Base-by-base conservation (phyloP, 2,113 vertebrate genomes). In the Lepus europaeus region DNA sequence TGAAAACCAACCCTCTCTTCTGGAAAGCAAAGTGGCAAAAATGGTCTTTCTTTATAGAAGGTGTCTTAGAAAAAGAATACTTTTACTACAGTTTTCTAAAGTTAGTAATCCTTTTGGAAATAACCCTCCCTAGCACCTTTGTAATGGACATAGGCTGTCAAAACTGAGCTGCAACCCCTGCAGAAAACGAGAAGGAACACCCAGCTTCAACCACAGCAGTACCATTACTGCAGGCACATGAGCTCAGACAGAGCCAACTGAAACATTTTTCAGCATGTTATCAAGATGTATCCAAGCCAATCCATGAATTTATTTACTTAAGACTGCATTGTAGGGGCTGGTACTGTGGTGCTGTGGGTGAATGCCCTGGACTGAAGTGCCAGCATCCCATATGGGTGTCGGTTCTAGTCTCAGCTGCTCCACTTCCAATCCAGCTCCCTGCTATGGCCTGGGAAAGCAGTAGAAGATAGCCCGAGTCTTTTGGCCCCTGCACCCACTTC, bases 301-400 rank as follows among this genome's bases (percentile, higher is more conserved):
- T 36, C 36, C 9, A 81, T 36, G 12, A 56, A 39, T 53, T 69
- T 78, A 96, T 79, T 87, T 77, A 70, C 45, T 87, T 87, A 90
- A 45, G 45, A 45, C 45, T 45, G 6, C 45, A 45, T 45, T 45
- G 45, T 45, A 45, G 45, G 45, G 45, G 45, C 45, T 45, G 45
- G 45, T 7, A 7, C 45, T 45, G 45, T 45, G 45, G 45, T 45
- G 7, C 45, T 7, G 45, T 5, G 6, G 45, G 45, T 45, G 1
- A 45, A 45, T 45, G 45, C 45, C 45, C 45, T 45, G 45, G 45
- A 45, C 45, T 45, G 45, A 45, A 7, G 45, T 45, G 6, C 45
- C 45, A 45, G 45, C 45, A 45, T 45, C 6, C 45, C 45, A 45
- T 45, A 45, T 45, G 45, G 45, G 45, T 45, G 45, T 7, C 45